Conservation (phyloP, 2,888 invertebrate species). For the Augiades crinisus region DNA sequence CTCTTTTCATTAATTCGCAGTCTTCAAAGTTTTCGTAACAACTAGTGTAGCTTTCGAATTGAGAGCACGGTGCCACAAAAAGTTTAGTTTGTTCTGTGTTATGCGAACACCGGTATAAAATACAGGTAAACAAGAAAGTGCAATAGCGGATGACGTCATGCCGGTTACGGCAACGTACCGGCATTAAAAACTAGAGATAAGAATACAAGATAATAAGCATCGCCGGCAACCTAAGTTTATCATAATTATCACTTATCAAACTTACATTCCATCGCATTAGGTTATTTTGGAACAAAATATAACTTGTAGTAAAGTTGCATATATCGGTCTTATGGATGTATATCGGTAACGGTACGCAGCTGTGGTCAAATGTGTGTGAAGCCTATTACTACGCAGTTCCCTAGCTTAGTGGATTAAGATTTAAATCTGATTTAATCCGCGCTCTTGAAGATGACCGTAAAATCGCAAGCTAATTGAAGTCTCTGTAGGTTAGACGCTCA, state of each 20-base stretch:
- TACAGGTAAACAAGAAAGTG: conserved; percentile 8
- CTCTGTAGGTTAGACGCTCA: no score
- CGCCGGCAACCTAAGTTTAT: conserved; percentile 1
- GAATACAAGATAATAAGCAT: background rate
- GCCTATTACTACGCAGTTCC: no score
- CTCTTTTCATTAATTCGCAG: conserved; percentile 20
- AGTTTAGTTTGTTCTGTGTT: conserved; percentile 6
- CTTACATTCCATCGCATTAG: conserved; percentile 1
- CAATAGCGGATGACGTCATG: conserved; percentile 14
- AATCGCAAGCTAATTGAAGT: no score
- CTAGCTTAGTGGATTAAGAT: no score
- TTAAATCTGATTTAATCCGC: no score
- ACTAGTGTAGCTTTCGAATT: conserved; percentile 17
- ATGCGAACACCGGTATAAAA: conserved; percentile 10
- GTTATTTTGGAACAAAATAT: conserved; percentile 2
- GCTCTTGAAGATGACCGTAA: no score
- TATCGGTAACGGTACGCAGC: no score
- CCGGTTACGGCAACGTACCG: conserved; percentile 2
- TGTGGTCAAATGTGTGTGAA: no score
- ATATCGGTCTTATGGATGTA: no score
- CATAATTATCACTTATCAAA: conserved; percentile 12
- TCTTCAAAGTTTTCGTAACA: conserved; percentile 25
- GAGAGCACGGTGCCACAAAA: conserved; percentile 16
- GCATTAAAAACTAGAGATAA: conserved; percentile 15
- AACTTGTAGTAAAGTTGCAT: background rate